Evolutionary conservation across 37 sponge, comb jelly and placozoan genomes (phyloP).

Genomic region (Beroe ovata): DNA sequence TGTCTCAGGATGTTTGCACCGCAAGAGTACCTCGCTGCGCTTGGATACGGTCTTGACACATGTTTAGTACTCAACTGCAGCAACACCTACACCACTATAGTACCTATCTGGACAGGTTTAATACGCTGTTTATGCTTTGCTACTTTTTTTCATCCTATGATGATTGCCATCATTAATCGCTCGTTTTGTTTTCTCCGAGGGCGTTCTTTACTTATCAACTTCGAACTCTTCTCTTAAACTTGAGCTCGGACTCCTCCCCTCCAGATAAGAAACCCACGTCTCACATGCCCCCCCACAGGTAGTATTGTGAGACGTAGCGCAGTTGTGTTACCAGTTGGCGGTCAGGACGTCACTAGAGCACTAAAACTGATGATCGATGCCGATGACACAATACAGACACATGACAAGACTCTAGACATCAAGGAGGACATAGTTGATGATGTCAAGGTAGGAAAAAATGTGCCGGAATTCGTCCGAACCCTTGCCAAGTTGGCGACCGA

Average conservation of each 20-base stretch:
- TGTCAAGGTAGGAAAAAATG: neutral
- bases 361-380: neutral
- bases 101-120: conserved; percentile 33
- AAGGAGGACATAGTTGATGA: neutral
- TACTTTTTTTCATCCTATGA: no score
- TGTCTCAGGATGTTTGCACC: conserved; percentile 40
- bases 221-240: no score
- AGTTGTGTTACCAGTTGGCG: conserved; percentile 16
- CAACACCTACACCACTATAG: neutral
- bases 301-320: neutral
- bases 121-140: no score
- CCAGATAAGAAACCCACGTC: neutral
- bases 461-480: no score
- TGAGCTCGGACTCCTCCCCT: no score
- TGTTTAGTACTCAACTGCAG: neutral
- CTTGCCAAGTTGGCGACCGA: no score
- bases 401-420: neutral
- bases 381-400: neutral
- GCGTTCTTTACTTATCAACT: no score
- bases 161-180: no score
- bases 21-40: conserved; percentile 24
- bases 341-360: conserved; percentile 22
- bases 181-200: no score
- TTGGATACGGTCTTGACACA: neutral
- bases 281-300: neutral